Conservation (phyloP, 1,140 invertebrate genomes). For the Periplaneta americana region DNA sequence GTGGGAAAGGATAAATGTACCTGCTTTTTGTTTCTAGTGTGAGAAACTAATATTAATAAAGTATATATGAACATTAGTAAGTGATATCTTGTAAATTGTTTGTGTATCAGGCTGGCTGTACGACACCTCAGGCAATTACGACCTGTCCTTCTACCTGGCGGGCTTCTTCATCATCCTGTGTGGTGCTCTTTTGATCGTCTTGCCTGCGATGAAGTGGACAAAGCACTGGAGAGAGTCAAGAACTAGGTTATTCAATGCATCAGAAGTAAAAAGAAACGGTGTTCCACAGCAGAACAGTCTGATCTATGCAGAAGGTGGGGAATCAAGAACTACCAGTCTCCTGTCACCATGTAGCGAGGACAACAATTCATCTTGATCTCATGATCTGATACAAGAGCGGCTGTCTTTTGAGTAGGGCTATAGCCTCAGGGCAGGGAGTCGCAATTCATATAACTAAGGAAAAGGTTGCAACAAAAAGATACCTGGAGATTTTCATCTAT, state of each 20-base stretch:
- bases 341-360: not conserved
- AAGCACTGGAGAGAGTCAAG: not conserved
- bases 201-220: constrained; percentile 37
- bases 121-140: constrained; percentile 70
- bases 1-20: no score
- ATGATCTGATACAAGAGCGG: not conserved
- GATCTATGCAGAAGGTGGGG: not conserved
- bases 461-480: no score
- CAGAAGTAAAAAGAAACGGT: not conserved
- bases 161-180: constrained; percentile 81
- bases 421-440: no score
- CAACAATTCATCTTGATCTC: not conserved
- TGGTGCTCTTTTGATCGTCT: constrained; percentile 66
- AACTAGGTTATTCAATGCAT: not conserved
- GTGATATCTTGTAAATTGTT: not conserved
- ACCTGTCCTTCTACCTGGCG: constrained; percentile 80
- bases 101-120: constrained; percentile 65
- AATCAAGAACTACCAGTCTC: not conserved
- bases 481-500: no score
- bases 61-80: no score
- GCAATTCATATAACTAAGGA: no score
- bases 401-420: no score
- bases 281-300: not conserved
- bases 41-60: not conserved
- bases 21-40: no score